A percentile compares a stretch with the other conserved stretches of the same genome.
phyloP scores from a whole-genome alignment of 23 tunicate species.

The Clavelina lepadiformis region DNA sequence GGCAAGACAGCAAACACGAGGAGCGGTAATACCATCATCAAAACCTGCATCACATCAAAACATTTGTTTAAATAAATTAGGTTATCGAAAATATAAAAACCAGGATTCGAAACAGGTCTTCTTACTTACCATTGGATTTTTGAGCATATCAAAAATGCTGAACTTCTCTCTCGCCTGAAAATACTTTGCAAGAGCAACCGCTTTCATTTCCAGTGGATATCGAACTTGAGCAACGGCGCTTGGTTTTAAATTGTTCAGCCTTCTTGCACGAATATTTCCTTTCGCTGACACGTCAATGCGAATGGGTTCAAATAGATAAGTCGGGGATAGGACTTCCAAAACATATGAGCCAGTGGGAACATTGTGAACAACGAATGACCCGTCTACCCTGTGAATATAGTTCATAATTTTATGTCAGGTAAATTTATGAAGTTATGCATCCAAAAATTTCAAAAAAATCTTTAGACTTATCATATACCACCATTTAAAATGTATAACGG shows the following conservation, averaged over 20 bases:
- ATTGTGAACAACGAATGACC: slow-evolving; percentile 60
- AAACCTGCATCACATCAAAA: slow-evolving; percentile 19
- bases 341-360: slow-evolving; percentile 82
- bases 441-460: too few relatives aligned
- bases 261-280: slow-evolving; percentile 78
- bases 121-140: slow-evolving; percentile 90
- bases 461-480: too few relatives aligned
- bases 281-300: slow-evolving; percentile 59
- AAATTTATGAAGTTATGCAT: neutral
- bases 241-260: slow-evolving; percentile 68
- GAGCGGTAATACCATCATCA: slow-evolving; percentile 81
- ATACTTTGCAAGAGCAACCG: slow-evolving; percentile 52
- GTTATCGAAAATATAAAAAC: neutral
- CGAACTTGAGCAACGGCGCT: slow-evolving; percentile 40
- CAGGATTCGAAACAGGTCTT: too few relatives aligned
- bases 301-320: slow-evolving; percentile 66
- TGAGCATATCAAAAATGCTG: slow-evolving; percentile 86
- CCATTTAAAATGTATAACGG: too few relatives aligned
- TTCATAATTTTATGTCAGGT: neutral
- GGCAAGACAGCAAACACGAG: slow-evolving; percentile 61
- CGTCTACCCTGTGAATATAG: slow-evolving; percentile 50
- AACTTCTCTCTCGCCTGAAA: slow-evolving; percentile 85
- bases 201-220: slow-evolving; percentile 82
- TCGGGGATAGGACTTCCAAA: slow-evolving; percentile 56
- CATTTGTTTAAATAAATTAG: neutral